A percentile compares a stretch with the other conserved stretches of the same genome.
These are phyloP conservation scores for Varanus salvator DNA, from an alignment of 2,113 vertebrate species.

Conservation along the genomic window DNA sequence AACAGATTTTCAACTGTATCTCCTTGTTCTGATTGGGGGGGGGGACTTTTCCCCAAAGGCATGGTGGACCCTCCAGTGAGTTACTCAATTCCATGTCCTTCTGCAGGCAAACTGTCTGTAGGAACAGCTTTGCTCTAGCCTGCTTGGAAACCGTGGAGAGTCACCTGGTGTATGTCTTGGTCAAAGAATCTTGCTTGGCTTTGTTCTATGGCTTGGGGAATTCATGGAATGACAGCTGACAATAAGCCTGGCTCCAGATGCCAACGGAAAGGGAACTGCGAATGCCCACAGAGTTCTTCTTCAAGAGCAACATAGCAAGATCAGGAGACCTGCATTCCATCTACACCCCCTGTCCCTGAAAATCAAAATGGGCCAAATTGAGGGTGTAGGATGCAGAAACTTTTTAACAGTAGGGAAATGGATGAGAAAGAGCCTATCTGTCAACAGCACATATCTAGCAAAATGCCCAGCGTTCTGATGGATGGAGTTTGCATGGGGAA, in stretches of 20 bases:
- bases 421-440: not conserved
- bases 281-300: not conserved
- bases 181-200: not conserved
- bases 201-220: not conserved
- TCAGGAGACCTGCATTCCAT: not conserved
- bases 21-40: conserved; percentile 6
- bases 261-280: not conserved
- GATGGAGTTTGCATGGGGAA: not conserved
- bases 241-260: not conserved
- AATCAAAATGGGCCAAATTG: not conserved
- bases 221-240: not conserved
- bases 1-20: rapidly evolving
- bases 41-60: conserved; percentile 52
- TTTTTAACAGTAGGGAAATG: not conserved
- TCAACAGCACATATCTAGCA: not conserved
- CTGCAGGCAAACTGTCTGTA: not conserved
- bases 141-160: not conserved
- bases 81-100: not conserved
- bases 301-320: not conserved
- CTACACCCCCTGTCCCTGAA: not conserved
- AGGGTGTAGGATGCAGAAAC: no score
- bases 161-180: not conserved
- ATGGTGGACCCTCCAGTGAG: not conserved
- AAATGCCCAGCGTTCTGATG: not conserved
- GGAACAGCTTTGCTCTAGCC: not conserved